Conservation (phyloP, 2,797 vertebrate genomes). For the Gastrophryne carolinensis region DNA sequence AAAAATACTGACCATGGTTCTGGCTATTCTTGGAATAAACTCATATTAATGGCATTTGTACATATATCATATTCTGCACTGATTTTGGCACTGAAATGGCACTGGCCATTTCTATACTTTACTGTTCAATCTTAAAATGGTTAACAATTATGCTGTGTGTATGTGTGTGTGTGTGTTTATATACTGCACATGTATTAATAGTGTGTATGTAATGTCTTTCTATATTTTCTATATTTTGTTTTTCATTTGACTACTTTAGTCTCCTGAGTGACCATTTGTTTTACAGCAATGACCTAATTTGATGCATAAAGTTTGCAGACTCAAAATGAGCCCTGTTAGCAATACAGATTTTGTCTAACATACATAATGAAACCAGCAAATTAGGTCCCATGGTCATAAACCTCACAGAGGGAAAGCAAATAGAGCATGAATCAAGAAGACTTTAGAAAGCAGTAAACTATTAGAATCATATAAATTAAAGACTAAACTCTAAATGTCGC, state of each 20-base stretch:
- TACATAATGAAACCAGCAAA: constrained; percentile 75
- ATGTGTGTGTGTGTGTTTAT: too few relatives aligned
- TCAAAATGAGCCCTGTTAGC: constrained; percentile 67
- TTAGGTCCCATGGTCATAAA: constrained; percentile 75
- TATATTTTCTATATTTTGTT: constrained; percentile 20
- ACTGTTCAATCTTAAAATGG: constrained; percentile 3
- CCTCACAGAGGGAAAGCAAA: constrained; percentile 71
- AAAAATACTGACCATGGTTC: too few relatives aligned
- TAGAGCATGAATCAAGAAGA: constrained; percentile 73
- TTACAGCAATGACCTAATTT: constrained; percentile 63
- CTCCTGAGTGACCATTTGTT: constrained; percentile 65
- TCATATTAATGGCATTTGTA: too few relatives aligned
- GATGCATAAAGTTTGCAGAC: constrained; percentile 64
- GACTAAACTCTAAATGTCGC: constrained; percentile 59
- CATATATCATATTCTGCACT: too few relatives aligned
- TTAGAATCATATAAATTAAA: constrained; percentile 69
- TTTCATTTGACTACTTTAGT: constrained; percentile 60
- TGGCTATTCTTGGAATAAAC: too few relatives aligned
- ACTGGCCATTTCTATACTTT: constrained; percentile 1
- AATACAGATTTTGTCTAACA: constrained; percentile 72
- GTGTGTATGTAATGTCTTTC: too few relatives aligned
- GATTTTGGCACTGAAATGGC: too few relatives aligned
- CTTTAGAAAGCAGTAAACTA: constrained; percentile 70
- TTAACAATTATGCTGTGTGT: constrained; percentile 18
- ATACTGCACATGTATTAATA: too few relatives aligned